A percentile compares a stretch with the other conserved stretches of the same genome.
These are phyloP conservation scores for Baryphthengus martii DNA, from an alignment of 2,113 vertebrate genomes.

Conservation along the genomic window DNA sequence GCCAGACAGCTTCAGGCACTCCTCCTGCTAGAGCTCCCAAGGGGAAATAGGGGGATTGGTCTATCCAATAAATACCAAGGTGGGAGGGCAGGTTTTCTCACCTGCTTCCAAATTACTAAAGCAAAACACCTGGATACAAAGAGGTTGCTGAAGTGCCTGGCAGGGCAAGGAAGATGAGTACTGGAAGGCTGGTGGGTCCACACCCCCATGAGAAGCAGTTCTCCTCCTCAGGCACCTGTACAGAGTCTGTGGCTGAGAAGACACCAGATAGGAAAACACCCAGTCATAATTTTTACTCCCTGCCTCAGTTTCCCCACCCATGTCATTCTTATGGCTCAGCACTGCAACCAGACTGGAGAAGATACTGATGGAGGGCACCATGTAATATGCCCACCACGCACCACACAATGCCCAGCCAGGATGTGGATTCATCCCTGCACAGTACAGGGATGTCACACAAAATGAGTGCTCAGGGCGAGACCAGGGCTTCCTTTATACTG, in stretches of 20 bases:
- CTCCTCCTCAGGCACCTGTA: neutral
- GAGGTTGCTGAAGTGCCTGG: neutral
- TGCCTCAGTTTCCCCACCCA: neutral
- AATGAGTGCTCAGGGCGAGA: fast-evolving
- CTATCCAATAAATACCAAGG: neutral
- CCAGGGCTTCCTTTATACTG: neutral
- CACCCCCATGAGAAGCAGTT: neutral
- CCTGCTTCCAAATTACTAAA: neutral
- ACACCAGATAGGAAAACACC: neutral
- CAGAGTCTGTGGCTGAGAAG: neutral
- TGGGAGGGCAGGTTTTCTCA: neutral
- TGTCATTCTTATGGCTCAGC: neutral
- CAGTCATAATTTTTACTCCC: neutral
- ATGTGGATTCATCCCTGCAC: neutral
- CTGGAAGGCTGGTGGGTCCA: fast-evolving
- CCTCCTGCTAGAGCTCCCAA: neutral
- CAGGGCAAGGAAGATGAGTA: neutral
- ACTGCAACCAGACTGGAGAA: neutral
- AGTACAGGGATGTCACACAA: neutral
- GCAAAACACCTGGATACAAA: neutral
- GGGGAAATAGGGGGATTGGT: fast-evolving
- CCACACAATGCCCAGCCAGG: no score
- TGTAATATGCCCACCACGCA: neutral
- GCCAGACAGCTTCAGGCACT: neutral
- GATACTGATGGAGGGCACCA: neutral